Evolutionary conservation across 1,140 invertebrate genomes (phyloP), one percentile per base, ranked within the genome.

Genomic region (Drosophila ercepeae): DNA sequence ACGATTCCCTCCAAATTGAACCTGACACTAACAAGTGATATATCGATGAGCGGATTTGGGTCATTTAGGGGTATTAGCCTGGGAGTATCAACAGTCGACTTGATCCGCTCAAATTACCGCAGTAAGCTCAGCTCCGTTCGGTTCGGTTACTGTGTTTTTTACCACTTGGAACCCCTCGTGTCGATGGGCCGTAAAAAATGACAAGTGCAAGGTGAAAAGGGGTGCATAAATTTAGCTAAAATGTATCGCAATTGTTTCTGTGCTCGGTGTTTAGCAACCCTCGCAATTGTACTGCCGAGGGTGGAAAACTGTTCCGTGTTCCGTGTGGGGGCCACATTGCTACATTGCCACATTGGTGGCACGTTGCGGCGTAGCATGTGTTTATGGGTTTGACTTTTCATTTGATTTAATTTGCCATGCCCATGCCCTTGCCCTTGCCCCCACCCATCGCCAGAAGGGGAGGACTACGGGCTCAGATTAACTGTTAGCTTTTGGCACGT

Each of bases 341-440:
- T 6, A 32, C 29, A 32, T 32, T 16, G 13, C 36, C 36, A 32
- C 29, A 32, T 71, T 60, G 57, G 53, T 46, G 54, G 27, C 25
- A 41, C 50, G 36, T 63, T 60, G 32, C 19, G 29, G 25, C 41
- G 46, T 48, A 76, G 67, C 68, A 86, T 76, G 76, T 86, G 81
- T 79, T 86, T 86, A 73, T 86, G 77, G 81, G 82, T 76, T 86
- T 86, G 82, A 86, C 81, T 86, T 86, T 76, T 86, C 81, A 88
- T 86, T 84, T 86, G 81, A 84, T 84, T 86, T 81, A 86, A 86
- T 86, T 86, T 88, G 68, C 58, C 39, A 69, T 64, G 76, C 46
- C 52, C 23, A 44, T 25, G 42, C 48, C 29, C 9, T 9, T 14
- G n/a, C 46, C 44, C 27, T 11, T 60, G 75, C 46, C 52, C 23